These are phyloP conservation scores for Argyrosomus regius DNA, from an alignment of 2,797 vertebrate genomes.

Conservation along the genomic window DNA sequence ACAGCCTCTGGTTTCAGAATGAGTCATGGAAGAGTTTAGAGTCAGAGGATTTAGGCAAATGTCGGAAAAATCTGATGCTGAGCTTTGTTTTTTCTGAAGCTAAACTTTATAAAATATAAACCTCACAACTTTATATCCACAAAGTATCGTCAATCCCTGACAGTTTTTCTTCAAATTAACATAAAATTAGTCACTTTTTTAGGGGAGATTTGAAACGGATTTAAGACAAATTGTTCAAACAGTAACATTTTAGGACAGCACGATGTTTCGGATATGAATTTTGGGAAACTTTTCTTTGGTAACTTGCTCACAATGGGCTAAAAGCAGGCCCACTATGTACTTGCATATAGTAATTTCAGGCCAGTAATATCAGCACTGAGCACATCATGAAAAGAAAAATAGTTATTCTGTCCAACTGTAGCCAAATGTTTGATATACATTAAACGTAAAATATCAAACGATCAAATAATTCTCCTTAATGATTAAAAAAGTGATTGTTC, in stretches of 20 bases:
- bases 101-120: conserved; percentile 29
- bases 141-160: background rate
- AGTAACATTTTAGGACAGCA: background rate
- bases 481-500: conserved; percentile 6
- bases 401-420: background rate
- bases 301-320: background rate
- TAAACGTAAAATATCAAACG: background rate
- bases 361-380: background rate
- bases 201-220: background rate
- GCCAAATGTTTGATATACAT: background rate
- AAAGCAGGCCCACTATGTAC: background rate
- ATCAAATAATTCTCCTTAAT: background rate
- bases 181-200: conserved; percentile 6
- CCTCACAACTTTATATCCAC: background rate
- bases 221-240: background rate
- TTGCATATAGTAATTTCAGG: background rate
- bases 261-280: background rate
- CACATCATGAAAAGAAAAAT: background rate
- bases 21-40: conserved; percentile 22
- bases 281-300: background rate
- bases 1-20: conserved; percentile 35
- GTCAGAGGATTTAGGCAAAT: conserved; percentile 34
- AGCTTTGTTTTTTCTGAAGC: conserved; percentile 20
- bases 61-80: conserved; percentile 13
- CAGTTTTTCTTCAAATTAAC: conserved; percentile 1